phyloP scores from a whole-genome alignment of 2,113 vertebrate species.

The Leptodactylus fuscus region DNA sequence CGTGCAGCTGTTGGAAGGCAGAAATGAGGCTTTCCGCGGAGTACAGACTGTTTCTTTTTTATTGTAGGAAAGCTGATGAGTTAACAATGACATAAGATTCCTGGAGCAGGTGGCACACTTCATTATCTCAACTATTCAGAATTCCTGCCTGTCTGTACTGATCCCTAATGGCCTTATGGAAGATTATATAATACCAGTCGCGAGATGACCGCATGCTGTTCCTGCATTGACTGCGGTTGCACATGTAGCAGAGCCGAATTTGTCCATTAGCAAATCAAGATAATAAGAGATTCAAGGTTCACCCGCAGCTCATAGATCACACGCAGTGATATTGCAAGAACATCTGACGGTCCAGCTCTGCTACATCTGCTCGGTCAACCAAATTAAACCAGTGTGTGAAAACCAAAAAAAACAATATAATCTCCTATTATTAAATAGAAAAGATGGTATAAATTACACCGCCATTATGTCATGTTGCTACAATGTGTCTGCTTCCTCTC shows the following conservation, averaged over 20 bases:
- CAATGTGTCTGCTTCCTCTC: background rate
- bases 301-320: background rate
- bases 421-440: background rate
- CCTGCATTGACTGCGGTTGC: background rate
- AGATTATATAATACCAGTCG: constrained; percentile 56
- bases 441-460: background rate
- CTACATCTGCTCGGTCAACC: background rate
- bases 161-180: constrained; percentile 56
- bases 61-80: constrained; percentile 62
- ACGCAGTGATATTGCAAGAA: no score
- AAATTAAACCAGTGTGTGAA: background rate
- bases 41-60: constrained; percentile 37
- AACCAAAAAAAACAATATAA: background rate
- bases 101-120: constrained; percentile 67
- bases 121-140: constrained; percentile 62
- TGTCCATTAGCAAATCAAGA: background rate
- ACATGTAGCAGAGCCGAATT: background rate
- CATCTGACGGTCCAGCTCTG: no score
- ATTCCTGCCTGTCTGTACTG: constrained; percentile 58
- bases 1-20: constrained; percentile 65
- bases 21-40: constrained; percentile 59
- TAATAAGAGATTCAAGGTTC: background rate
- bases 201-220: background rate
- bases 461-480: background rate
- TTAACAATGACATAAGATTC: constrained; percentile 61